Evolutionary conservation across 2,113 vertebrate species (phyloP).

Genomic region (Lutjanus erythropterus): DNA sequence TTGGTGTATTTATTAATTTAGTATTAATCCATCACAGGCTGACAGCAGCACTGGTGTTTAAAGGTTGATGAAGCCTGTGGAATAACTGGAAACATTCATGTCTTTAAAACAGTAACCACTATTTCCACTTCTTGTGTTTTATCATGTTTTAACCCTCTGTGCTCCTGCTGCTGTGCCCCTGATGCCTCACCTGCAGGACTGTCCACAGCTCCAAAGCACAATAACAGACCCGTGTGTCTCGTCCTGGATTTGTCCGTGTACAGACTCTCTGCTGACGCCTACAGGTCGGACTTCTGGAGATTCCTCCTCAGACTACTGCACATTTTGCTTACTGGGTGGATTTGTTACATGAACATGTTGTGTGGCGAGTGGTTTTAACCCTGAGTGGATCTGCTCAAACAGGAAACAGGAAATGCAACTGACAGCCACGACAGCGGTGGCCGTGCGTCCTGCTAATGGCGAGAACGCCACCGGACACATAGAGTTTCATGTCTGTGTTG

Average conservation of each 20-base stretch:
- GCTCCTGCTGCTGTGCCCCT: neutral
- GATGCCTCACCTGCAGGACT: constrained; percentile 21
- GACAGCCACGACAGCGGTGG: neutral
- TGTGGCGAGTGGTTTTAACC: constrained; percentile 4
- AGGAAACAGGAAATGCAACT: constrained; percentile 11
- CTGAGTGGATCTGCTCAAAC: constrained; percentile 5
- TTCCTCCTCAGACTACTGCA: neutral
- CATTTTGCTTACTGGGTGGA: neutral
- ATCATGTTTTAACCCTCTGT: constrained; percentile 12
- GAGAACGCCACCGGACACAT: neutral
- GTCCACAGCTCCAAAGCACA: constrained; percentile 16
- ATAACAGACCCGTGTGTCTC: neutral
- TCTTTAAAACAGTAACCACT: constrained; percentile 36
- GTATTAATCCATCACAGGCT: neutral
- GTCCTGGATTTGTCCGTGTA: constrained; percentile 7
- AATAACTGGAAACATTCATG: constrained; percentile 19
- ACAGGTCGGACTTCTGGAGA: neutral
- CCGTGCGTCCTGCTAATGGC: neutral
- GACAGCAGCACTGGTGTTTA: constrained; percentile 24
- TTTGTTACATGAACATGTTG: neutral
- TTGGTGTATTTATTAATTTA: constrained; percentile 50
- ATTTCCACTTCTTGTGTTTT: constrained; percentile 15
- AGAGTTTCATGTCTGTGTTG: constrained; percentile 32
- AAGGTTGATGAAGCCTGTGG: constrained; percentile 25
- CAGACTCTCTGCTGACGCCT: neutral